Evolutionary conservation across 2,888 invertebrate genomes (phyloP).

Genomic region (Rhamphomyia laevipes): DNA sequence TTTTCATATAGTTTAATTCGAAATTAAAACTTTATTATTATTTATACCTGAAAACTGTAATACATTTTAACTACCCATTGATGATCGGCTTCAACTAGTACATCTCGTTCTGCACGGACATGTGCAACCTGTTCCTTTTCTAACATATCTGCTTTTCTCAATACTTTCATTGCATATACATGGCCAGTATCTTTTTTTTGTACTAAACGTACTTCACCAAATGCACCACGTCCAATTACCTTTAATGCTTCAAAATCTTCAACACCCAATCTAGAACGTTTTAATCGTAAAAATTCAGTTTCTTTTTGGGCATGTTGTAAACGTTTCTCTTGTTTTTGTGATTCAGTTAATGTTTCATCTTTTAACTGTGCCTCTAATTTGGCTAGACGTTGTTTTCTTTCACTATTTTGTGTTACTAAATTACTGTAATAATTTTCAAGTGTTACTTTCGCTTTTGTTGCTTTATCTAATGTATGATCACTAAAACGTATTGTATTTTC

Average conservation of each 20-base stretch:
- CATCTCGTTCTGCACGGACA: conserved; percentile 95
- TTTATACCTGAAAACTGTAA: conserved; percentile 75
- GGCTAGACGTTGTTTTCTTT: conserved; percentile 87
- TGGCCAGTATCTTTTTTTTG: conserved; percentile 99
- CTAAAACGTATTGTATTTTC: conserved; percentile 69
- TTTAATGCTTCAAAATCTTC: conserved; percentile 98
- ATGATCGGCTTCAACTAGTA: conserved; percentile 97
- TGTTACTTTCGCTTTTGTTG: conserved; percentile 97
- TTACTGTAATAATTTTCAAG: conserved; percentile 99
- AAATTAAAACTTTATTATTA: conserved; percentile 1
- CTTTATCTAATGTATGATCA: conserved; percentile 96
- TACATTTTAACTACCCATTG: conserved; percentile 99
- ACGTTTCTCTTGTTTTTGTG: conserved; percentile 77
- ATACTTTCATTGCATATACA: conserved; percentile 99
- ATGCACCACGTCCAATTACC: conserved; percentile 84
- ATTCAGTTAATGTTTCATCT: conserved; percentile 87
- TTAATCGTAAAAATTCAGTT: conserved; percentile 93
- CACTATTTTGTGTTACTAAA: conserved; percentile 92
- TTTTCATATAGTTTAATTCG: neutral
- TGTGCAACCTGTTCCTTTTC: conserved; percentile 98
- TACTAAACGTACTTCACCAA: conserved; percentile 91
- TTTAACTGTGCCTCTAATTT: conserved; percentile 93
- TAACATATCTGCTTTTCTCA: conserved; percentile 96
- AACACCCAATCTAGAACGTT: conserved; percentile 89
- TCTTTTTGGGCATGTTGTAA: conserved; percentile 96